Conservation (phyloP, 2,797 vertebrate species). For the Eulemur mongoz region DNA sequence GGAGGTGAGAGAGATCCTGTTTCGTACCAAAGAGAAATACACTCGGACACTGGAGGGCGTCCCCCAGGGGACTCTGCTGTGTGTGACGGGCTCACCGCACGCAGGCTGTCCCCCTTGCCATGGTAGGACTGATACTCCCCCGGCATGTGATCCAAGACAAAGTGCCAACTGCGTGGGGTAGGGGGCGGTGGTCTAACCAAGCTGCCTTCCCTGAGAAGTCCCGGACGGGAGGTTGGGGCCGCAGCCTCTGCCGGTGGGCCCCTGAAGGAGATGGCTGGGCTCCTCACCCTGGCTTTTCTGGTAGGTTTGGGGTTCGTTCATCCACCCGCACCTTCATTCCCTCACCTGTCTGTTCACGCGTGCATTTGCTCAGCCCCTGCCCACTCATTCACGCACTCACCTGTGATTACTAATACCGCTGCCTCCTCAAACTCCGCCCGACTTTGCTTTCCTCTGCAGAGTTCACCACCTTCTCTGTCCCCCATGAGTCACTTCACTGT, state of each 20-base stretch:
- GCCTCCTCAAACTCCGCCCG: rapidly evolving
- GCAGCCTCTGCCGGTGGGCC: rapidly evolving
- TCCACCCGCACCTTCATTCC: background rate
- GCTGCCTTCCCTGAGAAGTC: background rate
- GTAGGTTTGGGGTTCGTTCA: background rate
- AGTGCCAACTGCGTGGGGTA: rapidly evolving
- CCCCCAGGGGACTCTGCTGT: background rate
- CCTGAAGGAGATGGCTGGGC: background rate
- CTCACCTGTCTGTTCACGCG: background rate
- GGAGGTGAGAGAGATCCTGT: background rate
- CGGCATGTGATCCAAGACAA: rapidly evolving
- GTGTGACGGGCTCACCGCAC: no score
- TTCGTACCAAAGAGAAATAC: rapidly evolving
- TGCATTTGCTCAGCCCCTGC: no score
- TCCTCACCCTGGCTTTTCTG: rapidly evolving
- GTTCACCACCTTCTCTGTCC: rapidly evolving
- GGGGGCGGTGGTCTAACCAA: rapidly evolving
- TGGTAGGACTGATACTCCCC: rapidly evolving
- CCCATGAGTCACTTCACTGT: rapidly evolving
- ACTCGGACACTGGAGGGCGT: rapidly evolving
- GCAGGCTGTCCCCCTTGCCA: rapidly evolving
- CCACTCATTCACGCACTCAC: background rate
- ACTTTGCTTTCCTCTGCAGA: rapidly evolving
- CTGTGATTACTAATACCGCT: no score
- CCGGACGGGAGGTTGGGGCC: background rate